Evolutionary conservation across 2,113 vertebrate species (phyloP), one percentile per base, ranked within the genome.

Genomic region (Tichodroma muraria): DNA sequence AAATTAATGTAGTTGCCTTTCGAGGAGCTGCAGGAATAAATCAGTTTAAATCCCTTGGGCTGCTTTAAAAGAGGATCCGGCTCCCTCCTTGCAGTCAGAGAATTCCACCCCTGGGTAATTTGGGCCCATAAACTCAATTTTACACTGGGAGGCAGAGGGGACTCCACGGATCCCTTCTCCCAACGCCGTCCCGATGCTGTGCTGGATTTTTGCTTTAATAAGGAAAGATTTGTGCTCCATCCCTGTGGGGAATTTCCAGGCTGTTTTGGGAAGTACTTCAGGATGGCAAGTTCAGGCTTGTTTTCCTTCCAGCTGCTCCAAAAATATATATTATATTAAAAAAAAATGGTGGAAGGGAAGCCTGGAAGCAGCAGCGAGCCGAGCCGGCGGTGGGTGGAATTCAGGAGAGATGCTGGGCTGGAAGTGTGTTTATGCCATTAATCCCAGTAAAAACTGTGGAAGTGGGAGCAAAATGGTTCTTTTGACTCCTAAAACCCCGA

Each of bases 161-260:
- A 38, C 68, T 92, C 83, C 81, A 56, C 2, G 50, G 56, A 75
- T 88, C 89, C 76, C 78, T 53, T 63, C 44, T 70, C 65, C 68
- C 63, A 0, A 6, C 40, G 25, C 42, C 22, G 1, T 7, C 64
- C 71, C 6, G 13, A 3, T 0, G 78, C 69, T n/a, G 23, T 2
- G 56, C 64, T 5, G 17, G 70, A n/a, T 59, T 78, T 81, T 68
- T 8, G 49, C 82, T 95, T 85, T 35, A 47, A 80, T 16, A 6
- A 69, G 61, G 79, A n/a, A 52, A 89, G 72, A 76, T 94, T 89
- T 90, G 75, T 64, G 38, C 76, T 88, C 52, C 6, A 27, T 23
- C n/a, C 30, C 0, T 19, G 82, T 24, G 59, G 47, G 73, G 45
- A 69, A 75, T 93, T 92, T 92, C 92, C 78, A 72, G 82, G 71